phyloP scores from a whole-genome alignment of 2,888 invertebrate species.

The Eledone cirrhosa region DNA sequence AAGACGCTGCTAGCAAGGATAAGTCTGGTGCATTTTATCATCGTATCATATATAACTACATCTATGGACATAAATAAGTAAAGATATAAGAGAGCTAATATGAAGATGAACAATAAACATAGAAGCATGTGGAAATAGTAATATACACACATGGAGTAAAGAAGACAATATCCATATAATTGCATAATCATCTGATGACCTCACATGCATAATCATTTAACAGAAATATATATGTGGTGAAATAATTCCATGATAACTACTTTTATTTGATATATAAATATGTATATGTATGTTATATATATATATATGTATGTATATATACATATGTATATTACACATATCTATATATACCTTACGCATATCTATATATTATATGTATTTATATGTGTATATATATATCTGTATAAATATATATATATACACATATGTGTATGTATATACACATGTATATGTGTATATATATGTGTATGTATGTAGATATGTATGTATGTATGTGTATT shows the following conservation, averaged over 20 bases:
- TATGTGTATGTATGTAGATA: no score
- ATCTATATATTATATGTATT: neutral
- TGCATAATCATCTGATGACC: neutral
- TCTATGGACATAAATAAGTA: neutral
- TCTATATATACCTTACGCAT: no score
- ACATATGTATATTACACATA: neutral
- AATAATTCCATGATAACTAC: no score
- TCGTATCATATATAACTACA: no score
- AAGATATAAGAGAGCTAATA: neutral
- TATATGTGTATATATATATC: neutral
- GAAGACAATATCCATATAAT: neutral
- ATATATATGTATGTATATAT: conserved; percentile 1
- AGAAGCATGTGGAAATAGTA: neutral
- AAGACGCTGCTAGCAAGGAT: no score
- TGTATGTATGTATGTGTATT: no score
- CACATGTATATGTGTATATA: no score
- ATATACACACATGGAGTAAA: neutral
- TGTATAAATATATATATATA: neutral
- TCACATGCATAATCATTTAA: neutral
- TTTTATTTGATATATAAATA: neutral
- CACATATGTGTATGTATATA: neutral
- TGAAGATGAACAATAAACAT: neutral
- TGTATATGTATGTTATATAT: no score
- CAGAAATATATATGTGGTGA: no score
- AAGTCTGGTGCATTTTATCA: no score